These are phyloP conservation scores for Heliconius himera DNA, from an alignment of 1,140 invertebrate genomes.

Conservation along the genomic window DNA sequence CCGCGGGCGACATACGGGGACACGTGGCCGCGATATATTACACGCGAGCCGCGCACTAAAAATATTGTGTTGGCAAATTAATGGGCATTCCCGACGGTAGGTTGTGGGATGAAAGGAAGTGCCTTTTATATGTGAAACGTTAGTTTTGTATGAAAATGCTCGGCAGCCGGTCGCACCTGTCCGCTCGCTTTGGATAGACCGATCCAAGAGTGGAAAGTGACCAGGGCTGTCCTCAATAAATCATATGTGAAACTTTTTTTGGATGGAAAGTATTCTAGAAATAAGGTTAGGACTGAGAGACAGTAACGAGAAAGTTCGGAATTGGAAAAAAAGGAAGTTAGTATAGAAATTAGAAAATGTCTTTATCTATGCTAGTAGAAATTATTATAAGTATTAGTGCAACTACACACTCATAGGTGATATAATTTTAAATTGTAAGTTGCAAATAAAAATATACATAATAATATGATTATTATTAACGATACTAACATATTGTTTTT, in stretches of 20 bases:
- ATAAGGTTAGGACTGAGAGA: neutral
- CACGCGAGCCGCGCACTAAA: conserved; percentile 79
- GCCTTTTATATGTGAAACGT: conserved; percentile 81
- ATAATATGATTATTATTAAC: too few species aligned
- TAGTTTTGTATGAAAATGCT: conserved; percentile 79
- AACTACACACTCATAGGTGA: too few species aligned
- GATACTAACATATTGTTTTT: too few species aligned
- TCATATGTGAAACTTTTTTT: neutral
- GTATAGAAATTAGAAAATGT: too few species aligned
- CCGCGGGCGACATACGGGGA: conserved; percentile 77
- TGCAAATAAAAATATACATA: too few species aligned
- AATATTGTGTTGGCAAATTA: conserved; percentile 82
- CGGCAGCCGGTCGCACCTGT: conserved; percentile 79
- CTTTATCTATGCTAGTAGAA: too few species aligned
- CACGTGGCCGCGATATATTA: conserved; percentile 81
- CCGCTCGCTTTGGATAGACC: conserved; percentile 55
- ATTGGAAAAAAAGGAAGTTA: too few species aligned
- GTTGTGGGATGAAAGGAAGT: conserved; percentile 80
- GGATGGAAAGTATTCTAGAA: neutral
- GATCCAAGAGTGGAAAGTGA: conserved; percentile 30
- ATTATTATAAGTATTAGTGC: too few species aligned
- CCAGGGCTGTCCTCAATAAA: conserved; percentile 26
- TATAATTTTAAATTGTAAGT: too few species aligned
- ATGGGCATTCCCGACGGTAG: conserved; percentile 80
- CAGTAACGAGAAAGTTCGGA: too few species aligned